phyloP scores from a whole-genome alignment of 2,888 invertebrate genomes.

The Hyposoter didymator region DNA sequence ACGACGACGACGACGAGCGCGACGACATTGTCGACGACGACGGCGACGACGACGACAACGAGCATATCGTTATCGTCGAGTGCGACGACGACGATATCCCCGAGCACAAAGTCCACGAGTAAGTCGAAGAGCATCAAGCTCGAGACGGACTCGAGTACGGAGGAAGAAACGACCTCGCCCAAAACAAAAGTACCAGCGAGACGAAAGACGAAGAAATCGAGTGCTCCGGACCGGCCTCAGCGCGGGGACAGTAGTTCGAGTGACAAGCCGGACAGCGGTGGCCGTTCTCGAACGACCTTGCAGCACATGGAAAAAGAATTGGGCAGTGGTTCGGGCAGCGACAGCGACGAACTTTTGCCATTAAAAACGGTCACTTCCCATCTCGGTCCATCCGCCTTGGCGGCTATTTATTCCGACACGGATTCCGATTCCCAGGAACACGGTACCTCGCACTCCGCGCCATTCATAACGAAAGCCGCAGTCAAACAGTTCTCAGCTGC shows the following conservation, averaged over 20 bases:
- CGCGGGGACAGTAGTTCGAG: conserved; percentile 82
- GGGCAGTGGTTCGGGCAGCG: conserved; percentile 89
- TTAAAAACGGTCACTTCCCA: conserved; percentile 83
- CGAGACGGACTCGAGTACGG: conserved; percentile 86
- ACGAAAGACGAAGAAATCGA: conserved; percentile 79
- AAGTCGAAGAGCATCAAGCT: conserved; percentile 75
- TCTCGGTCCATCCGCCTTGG: conserved; percentile 85
- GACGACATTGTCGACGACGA: conserved; percentile 67
- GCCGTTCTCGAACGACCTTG: conserved; percentile 87
- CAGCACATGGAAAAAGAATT: conserved; percentile 92
- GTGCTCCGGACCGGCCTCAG: conserved; percentile 84
- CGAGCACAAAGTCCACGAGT: conserved; percentile 62
- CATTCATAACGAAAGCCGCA: conserved; percentile 92
- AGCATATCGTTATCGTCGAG: conserved; percentile 68
- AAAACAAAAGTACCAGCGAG: conserved; percentile 80
- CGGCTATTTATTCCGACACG: conserved; percentile 93
- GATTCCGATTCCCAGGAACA: conserved; percentile 88
- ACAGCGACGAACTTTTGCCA: conserved; percentile 92
- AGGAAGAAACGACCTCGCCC: conserved; percentile 86
- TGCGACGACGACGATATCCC: conserved; percentile 58
- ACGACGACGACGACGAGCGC: conserved; percentile 78
- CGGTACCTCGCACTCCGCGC: conserved; percentile 86
- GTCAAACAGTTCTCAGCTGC: conserved; percentile 92
- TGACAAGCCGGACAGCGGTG: conserved; percentile 75
- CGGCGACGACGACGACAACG: conserved; percentile 84